Percentiles rank a stretch among this genome's conserved stretches.
These are phyloP conservation scores for Odontocolon sp. DNA, from an alignment of 2,888 invertebrate species.

Conservation along the genomic window DNA sequence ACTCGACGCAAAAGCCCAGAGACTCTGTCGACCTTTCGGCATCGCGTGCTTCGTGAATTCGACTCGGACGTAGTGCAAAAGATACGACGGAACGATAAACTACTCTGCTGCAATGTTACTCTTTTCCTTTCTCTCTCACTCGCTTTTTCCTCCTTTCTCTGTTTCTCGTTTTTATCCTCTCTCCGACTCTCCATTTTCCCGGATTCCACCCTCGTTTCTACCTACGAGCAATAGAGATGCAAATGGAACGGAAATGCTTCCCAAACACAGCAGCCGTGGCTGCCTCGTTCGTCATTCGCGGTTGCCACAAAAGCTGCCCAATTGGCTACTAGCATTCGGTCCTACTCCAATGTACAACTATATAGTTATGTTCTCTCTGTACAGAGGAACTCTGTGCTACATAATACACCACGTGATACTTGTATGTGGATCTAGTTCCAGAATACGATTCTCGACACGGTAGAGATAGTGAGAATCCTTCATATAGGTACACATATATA, in stretches of 20 bases:
- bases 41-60: slow-evolving; percentile 31
- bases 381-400: too few relatives aligned
- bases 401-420: too few relatives aligned
- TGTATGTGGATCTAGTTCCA: too few relatives aligned
- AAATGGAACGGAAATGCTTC: slow-evolving; percentile 68
- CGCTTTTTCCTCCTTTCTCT: not conserved
- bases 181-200: slow-evolving; percentile 36
- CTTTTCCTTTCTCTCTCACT: slow-evolving; percentile 22
- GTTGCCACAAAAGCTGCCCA: slow-evolving; percentile 54
- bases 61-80: not conserved
- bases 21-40: too few relatives aligned
- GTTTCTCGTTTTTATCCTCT: not conserved
- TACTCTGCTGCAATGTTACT: slow-evolving; percentile 11
- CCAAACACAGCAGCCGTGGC: slow-evolving; percentile 60
- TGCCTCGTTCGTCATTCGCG: slow-evolving; percentile 54
- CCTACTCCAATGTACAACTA: slow-evolving; percentile 10
- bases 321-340: slow-evolving; percentile 49
- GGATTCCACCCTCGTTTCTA: not conserved
- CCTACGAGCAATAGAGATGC: slow-evolving; percentile 66
- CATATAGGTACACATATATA: too few relatives aligned
- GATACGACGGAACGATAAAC: slow-evolving; percentile 40
- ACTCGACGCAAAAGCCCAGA: too few relatives aligned
- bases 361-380: too few relatives aligned
- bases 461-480: too few relatives aligned
- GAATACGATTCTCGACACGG: too few relatives aligned